Evolutionary conservation across 2,888 invertebrate species (phyloP).

Genomic region (Ctenicera cuprea): DNA sequence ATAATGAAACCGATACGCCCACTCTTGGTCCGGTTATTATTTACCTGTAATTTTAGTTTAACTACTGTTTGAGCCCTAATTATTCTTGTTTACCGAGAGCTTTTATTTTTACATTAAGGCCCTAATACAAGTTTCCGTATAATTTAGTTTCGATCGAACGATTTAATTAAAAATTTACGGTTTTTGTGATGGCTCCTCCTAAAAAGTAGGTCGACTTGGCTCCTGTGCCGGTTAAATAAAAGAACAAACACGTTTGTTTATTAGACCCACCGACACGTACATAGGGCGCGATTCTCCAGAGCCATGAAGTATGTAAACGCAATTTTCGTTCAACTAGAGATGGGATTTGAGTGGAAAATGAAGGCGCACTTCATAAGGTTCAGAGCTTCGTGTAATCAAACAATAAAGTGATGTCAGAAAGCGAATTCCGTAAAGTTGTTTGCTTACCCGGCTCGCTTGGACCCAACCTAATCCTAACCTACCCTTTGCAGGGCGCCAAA

Average conservation of each 20-base stretch:
- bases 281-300: conserved; percentile 34
- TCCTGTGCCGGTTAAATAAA: conserved; percentile 31
- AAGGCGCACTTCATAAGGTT: conserved; percentile 47
- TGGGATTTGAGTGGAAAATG: conserved; percentile 45
- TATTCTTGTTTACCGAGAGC: conserved; percentile 13
- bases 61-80: conserved; percentile 26
- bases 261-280: conserved; percentile 32
- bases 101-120: conserved; percentile 17
- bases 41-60: conserved; percentile 33
- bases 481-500: conserved; percentile 50
- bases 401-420: conserved; percentile 52
- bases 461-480: conserved; percentile 51
- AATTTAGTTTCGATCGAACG: conserved; percentile 9
- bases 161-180: conserved; percentile 30
- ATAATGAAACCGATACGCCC: conserved; percentile 46
- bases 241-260: conserved; percentile 44
- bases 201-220: conserved; percentile 19
- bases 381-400: conserved; percentile 48
- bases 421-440: conserved; percentile 51
- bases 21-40: conserved; percentile 17
- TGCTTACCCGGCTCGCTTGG: conserved; percentile 44
- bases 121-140: background rate
- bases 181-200: background rate
- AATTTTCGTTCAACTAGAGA: conserved; percentile 43
- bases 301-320: conserved; percentile 48